Percentiles rank a stretch among this genome's conserved stretches.
Conservation (phyloP, 2,888 invertebrate species). For the Nowickia ferox region DNA sequence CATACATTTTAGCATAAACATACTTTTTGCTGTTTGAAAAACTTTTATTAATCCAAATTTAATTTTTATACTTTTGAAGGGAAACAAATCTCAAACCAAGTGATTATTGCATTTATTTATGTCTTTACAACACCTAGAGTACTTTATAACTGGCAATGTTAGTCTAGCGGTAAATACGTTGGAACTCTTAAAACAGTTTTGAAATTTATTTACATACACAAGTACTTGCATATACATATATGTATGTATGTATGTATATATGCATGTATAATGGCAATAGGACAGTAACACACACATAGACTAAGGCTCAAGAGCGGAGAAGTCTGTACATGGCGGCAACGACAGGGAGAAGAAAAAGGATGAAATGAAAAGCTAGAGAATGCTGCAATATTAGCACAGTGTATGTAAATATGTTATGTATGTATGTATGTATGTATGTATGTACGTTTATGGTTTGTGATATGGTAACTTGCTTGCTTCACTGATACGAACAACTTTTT, state of each 20-base stretch:
- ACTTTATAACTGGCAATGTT: conserved; percentile 74
- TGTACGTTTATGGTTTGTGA: not conserved
- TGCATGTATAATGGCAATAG: not conserved
- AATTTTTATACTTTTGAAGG: not conserved
- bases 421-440: not conserved
- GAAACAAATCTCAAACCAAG: not conserved
- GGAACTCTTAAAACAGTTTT: conserved; percentile 49
- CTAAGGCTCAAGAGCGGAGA: conserved; percentile 15
- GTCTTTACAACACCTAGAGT: conserved; percentile 76
- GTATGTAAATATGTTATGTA: not conserved
- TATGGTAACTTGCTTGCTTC: conserved; percentile 21
- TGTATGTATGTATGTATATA: too few relatives aligned
- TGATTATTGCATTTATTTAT: conserved; percentile 31
- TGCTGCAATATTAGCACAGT: conserved; percentile 10
- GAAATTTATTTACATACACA: conserved; percentile 34
- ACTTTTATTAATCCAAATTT: not conserved
- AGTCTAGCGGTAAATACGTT: conserved; percentile 54
- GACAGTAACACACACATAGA: not conserved
- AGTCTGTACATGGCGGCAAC: conserved; percentile 13
- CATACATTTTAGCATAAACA: conserved; percentile 29
- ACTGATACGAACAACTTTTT: conserved; percentile 46
- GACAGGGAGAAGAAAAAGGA: conserved; percentile 11
- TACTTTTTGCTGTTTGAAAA: conserved; percentile 15
- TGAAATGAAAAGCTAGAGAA: conserved; percentile 20
- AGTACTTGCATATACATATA: too few relatives aligned